Base-by-base conservation (phyloP, 1,140 invertebrate genomes). In the Lordiphosa collinella region DNA sequence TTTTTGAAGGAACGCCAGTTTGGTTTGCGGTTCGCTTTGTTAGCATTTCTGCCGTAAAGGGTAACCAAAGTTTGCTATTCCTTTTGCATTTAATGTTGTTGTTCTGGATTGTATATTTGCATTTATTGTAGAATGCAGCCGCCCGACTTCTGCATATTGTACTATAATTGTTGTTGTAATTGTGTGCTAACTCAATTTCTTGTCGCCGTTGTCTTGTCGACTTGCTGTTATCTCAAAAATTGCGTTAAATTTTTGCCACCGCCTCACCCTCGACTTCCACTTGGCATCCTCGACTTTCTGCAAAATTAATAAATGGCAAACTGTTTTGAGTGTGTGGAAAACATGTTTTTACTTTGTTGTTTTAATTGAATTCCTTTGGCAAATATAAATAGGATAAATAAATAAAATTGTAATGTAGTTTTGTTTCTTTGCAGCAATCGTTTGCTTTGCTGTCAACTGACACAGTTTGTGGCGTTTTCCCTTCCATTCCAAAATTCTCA, bases 101-200 rank as follows among this genome's bases (percentile, higher is more conserved):
- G 14, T 31, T 47, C 10, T 38, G 50, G 57, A 34, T 60, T 46
- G 58, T 50, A 50, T 52, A 50, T 52, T 29, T 22, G 48, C 29
- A 68, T 68, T 68, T 60, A 68, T 71, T 82, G 76, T 71, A 71
- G 64, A 76, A 76, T 78, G 57, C 35, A 38, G 14, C 13, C 25
- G 7, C 25, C 25, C 18, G 12, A 11, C 32, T 38, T 25, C 38
- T 13, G 22, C 12, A 46, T 46, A 61, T 29, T 29, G 25, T 29
- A 29, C 25, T 8, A 29, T 78, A 72, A 79, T 79, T 68, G 55
- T 84, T 82, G 76, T 84, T 82, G 76, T 82, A 84, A 84, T 82
- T 82, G 62, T 56, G 58, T 48, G 64, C 71, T 76, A 82, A 82
- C 78, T 82, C 76, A 68, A 82, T 82, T 82, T 59, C 43, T 68